Evolutionary conservation across 2,113 vertebrate genomes (phyloP).

Genomic region (Speoplatyrhinus poulsoni): DNA sequence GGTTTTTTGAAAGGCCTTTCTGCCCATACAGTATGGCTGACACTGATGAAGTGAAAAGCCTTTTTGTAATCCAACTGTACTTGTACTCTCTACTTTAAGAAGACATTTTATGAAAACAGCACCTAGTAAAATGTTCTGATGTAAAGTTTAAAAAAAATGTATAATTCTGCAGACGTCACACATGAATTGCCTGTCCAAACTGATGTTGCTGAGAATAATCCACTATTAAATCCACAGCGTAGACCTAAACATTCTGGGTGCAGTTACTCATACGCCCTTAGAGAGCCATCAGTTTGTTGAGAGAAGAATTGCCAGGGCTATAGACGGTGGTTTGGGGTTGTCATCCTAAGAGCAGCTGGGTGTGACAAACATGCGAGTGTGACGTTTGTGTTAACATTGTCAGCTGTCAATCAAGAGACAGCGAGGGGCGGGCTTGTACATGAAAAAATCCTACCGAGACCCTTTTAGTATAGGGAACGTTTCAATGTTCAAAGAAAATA

Average conservation of each 20-base stretch:
- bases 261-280: constrained; percentile 9
- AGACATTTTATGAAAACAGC: constrained; percentile 14
- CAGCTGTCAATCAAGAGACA: constrained; percentile 9
- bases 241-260: constrained; percentile 17
- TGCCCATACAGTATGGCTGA: not conserved
- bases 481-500: constrained; percentile 1
- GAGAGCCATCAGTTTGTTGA: constrained; percentile 21
- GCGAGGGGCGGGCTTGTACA: not conserved
- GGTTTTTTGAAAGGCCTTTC: constrained; percentile 13
- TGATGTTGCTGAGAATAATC: not conserved
- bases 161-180: not conserved
- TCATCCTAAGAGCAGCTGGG: constrained; percentile 15
- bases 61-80: not conserved
- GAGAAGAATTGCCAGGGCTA: constrained; percentile 12
- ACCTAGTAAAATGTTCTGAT: not conserved
- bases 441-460: not conserved
- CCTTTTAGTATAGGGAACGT: not conserved
- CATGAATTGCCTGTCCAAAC: not conserved
- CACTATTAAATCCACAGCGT: not conserved
- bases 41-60: not conserved
- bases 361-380: constrained; percentile 20
- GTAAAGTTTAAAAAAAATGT: not conserved
- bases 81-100: constrained; percentile 14
- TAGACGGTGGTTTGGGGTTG: constrained; percentile 27
- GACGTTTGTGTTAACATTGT: constrained; percentile 7